Evolutionary conservation across 2,888 invertebrate genomes (phyloP), one percentile per base, ranked within the genome.

Genomic region (Acrobeloides nanus): DNA sequence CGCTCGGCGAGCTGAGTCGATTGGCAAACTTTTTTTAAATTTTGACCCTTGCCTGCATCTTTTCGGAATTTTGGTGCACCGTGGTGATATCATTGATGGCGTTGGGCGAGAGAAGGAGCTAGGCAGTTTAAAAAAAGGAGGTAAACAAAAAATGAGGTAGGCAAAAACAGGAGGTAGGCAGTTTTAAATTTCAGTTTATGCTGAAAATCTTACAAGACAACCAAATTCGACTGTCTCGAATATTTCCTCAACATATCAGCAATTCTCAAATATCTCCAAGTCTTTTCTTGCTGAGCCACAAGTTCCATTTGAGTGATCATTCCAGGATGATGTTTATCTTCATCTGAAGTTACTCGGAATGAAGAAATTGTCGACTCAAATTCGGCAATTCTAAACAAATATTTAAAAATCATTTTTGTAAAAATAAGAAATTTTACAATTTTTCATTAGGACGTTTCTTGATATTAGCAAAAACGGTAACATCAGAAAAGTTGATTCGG

Each of bases 401-500:
- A 18, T 38, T 18, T n/a, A n/a, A n/a, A n/a, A n/a, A 12, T 38
- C 10, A n/a, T 4, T n/a, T 25, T 27, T 18, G 5, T 3, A 34
- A n/a, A 6, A 23, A n/a, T 4, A 4, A 35, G n/a, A n/a, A n/a
- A n/a, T n/a, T n/a, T 37, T 81, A 43, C 83, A 81, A 0, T 87
- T 87, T 17, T 81, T 79, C 55, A 85, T 84, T 54, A 81, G 81
- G 0, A 92, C 89, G 66, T 85, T 84, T 85, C 26, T 86, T 87
- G 46, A 92, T 84, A 74, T 92, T 89, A 0, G 92, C 83, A 48
- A 95, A 84, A 59, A 93, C 84, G 68, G 85, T 86, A 57, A 95
- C 79, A 55, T 90, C 89, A 0, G 89, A 87, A 76, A 89, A 93
- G 76, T 93, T 89, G 68, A 95, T 95, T 49, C 95, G 82, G 78